A percentile compares a stretch with the other conserved stretches of the same genome.
Evolutionary conservation across 2,888 invertebrate genomes (phyloP).

Genomic region (Drosophila bunnanda): DNA sequence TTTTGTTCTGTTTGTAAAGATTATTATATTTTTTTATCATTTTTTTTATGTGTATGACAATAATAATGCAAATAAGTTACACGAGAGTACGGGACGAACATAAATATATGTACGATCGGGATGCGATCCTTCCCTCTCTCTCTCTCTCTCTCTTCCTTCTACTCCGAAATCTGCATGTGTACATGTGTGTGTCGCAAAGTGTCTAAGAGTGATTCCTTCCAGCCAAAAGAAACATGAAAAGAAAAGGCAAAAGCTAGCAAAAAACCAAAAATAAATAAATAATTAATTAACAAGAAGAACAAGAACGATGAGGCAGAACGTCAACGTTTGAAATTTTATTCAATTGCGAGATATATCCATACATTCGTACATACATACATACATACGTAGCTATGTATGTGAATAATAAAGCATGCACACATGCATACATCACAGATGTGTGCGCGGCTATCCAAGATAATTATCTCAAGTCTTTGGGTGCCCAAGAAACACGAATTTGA

Average conservation of each 20-base stretch:
- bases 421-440: constrained; percentile 21
- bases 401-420: constrained; percentile 24
- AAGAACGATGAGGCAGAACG: constrained; percentile 9
- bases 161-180: constrained; percentile 1
- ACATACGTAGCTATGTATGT: constrained; percentile 3
- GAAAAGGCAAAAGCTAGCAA: constrained; percentile 7
- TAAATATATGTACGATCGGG: constrained; percentile 5
- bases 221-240: not conserved
- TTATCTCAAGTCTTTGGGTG: constrained; percentile 24
- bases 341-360: constrained; percentile 9
- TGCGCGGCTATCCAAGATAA: constrained; percentile 25
- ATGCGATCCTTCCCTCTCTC: constrained; percentile 11
- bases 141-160: constrained; percentile 3
- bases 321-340: constrained; percentile 15
- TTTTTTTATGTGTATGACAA: constrained; percentile 29
- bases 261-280: constrained; percentile 16
- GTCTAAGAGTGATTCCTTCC: constrained; percentile 5
- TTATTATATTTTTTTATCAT: constrained; percentile 15
- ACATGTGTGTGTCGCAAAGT: constrained; percentile 7
- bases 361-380: constrained; percentile 2
- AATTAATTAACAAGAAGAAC: constrained; percentile 2
- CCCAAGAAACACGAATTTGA: constrained; percentile 16
- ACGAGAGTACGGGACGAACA: not conserved
- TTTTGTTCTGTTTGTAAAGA: constrained; percentile 28
- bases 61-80: constrained; percentile 1